phyloP scores from a whole-genome alignment of 2,888 invertebrate genomes.

The Margaritifera margaritifera region DNA sequence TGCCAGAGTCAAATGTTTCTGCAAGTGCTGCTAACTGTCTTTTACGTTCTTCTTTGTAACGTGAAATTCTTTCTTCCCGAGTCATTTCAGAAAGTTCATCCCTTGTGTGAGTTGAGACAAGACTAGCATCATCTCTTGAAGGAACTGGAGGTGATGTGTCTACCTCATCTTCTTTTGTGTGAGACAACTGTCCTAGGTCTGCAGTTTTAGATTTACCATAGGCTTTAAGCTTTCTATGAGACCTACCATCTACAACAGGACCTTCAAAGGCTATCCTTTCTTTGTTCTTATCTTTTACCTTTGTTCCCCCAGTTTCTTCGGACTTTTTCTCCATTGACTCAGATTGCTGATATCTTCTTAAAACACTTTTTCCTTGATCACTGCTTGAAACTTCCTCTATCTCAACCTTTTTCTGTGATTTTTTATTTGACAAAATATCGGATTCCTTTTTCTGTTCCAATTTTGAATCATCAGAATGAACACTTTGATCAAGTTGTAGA shows the following conservation, averaged over 20 bases:
- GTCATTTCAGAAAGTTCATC: slow-evolving; percentile 27
- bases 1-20: slow-evolving; percentile 30
- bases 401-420: no score
- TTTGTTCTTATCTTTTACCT: no score
- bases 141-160: slow-evolving; percentile 5
- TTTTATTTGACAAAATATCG: slow-evolving; percentile 1
- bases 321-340: no score
- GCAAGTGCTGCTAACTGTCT: slow-evolving; percentile 78
- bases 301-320: no score
- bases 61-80: slow-evolving; percentile 79
- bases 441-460: slow-evolving; percentile 30
- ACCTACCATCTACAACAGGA: no score
- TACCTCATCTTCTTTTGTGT: slow-evolving; percentile 9
- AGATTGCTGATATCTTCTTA: no score
- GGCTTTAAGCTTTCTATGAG: slow-evolving; percentile 18
- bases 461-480: slow-evolving; percentile 3
- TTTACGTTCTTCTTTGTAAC: slow-evolving; percentile 83
- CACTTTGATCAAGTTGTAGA: no score
- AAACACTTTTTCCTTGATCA: no score
- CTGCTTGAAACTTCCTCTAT: no score
- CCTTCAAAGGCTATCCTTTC: no score
- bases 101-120: slow-evolving; percentile 8
- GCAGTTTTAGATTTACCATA: slow-evolving; percentile 34
- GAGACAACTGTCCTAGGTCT: slow-evolving; percentile 33
- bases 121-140: slow-evolving; percentile 25